A percentile compares a stretch with the other conserved stretches of the same genome.
phyloP scores from a whole-genome alignment of 2,113 vertebrate genomes.

The Mohoua ochrocephala region DNA sequence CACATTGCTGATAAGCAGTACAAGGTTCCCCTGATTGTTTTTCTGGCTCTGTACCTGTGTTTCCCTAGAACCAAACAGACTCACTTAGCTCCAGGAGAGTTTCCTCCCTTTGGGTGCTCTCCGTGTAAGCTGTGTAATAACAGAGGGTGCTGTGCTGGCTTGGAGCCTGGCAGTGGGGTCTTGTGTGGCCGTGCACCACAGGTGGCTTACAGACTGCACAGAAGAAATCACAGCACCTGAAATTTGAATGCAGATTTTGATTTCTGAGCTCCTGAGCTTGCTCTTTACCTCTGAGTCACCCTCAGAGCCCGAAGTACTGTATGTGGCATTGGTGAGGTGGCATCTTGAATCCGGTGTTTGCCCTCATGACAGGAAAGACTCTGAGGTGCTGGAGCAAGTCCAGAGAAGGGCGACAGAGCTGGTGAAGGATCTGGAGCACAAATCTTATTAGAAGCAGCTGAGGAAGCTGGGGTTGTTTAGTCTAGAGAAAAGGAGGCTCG shows the following conservation, averaged over 20 bases:
- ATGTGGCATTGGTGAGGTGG: background rate
- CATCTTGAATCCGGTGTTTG: accelerated
- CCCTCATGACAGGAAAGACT: background rate
- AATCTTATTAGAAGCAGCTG: background rate
- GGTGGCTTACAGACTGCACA: background rate
- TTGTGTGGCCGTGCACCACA: accelerated
- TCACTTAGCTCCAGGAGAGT: background rate
- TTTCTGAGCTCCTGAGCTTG: background rate
- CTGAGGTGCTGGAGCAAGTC: background rate
- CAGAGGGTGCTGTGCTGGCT: accelerated
- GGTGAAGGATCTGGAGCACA: background rate
- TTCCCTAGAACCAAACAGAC: background rate
- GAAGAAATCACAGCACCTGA: background rate
- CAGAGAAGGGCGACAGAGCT: background rate
- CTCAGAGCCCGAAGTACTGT: background rate
- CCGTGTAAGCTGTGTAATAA: background rate
- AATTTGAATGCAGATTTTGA: background rate
- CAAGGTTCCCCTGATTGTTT: background rate
- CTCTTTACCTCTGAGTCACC: background rate
- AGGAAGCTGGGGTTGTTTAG: background rate
- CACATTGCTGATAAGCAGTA: background rate
- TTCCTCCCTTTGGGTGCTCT: background rate
- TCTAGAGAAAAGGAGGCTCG: background rate
- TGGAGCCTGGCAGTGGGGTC: background rate
- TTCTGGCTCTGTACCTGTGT: background rate